A percentile compares a stretch with the other conserved stretches of the same genome.
phyloP scores from a whole-genome alignment of 2,113 vertebrate species.

The Oreochromis aureus region DNA sequence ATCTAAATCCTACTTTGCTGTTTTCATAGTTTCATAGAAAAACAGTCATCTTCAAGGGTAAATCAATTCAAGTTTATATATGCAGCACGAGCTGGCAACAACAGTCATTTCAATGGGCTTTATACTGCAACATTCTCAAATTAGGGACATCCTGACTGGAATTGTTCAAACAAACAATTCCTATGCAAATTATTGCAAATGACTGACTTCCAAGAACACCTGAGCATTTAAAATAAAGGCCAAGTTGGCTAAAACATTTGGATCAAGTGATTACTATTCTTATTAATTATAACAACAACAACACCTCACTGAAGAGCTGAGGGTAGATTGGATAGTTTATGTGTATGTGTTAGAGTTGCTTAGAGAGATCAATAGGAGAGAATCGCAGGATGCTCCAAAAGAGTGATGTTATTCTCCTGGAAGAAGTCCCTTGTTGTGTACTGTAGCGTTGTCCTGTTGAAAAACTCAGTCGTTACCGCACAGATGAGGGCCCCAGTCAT shows the following conservation, averaged over 20 bases:
- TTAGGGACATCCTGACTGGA: neutral
- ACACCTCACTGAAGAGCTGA: neutral
- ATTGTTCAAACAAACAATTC: neutral
- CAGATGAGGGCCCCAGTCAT: too few relatives aligned
- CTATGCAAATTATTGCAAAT: neutral
- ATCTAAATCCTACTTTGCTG: neutral
- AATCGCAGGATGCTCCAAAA: neutral
- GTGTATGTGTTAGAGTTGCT: neutral
- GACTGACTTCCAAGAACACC: neutral
- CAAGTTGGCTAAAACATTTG: neutral
- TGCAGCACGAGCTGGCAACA: neutral
- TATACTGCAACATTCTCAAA: neutral
- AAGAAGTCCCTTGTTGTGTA: too few relatives aligned
- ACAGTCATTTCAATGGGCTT: neutral
- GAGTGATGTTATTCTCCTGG: too few relatives aligned
- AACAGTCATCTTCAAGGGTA: neutral
- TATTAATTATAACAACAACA: neutral
- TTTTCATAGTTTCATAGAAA: neutral
- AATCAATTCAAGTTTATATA: neutral
- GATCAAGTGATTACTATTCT: neutral
- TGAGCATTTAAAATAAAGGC: neutral
- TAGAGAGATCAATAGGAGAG: neutral
- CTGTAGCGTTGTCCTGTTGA: too few relatives aligned
- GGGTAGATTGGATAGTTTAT: neutral
- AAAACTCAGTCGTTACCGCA: too few relatives aligned